Base-by-base conservation (phyloP, 2,797 vertebrate genomes). In the Spondyliosoma cantharus region DNA sequence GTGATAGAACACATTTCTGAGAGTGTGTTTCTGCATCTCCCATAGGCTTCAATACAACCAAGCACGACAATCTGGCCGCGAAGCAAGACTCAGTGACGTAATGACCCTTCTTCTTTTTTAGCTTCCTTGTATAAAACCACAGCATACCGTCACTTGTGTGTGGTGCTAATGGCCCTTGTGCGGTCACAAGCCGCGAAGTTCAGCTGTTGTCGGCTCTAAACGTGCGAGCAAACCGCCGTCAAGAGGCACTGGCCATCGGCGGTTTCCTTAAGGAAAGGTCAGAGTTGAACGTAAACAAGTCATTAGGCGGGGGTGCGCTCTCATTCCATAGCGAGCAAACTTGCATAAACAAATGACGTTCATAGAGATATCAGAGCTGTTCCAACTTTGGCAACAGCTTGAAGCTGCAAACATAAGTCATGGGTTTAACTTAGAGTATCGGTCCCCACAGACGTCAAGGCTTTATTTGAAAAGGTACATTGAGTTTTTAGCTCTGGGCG, bases 221-320 rank as follows among this genome's bases (percentile, higher is more conserved):
- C 57, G 42, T 22, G 20, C 1, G 59, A 75, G 56, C 17, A 52
- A 52, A n/a, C 29, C 53, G 15, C 22, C 22, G 62, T 79, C 37
- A 27, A 43, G 66, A 61, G 61, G 60, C 17, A 46, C 37, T 48
- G 42, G 74, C 58, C n/a, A 48, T 81, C 67, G 48, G 71, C 25
- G 63, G 32, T 68, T 61, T 81, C 22, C 53, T 42, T 68, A 62
- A 82, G 58, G 43, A 78, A 63, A 74, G 82, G 71, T 84, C 77
- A 79, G 54, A 82, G 83, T 74, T 83, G 37, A 91, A 83, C 66
- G 43, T 70, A 88, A 93, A 81, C 80, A 82, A 86, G 60, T 72
- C 54, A 63, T 85, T 82, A 85, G 9, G 11, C 50, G 64, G 85
- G 59, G 69, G 65, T 37, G 63, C 67, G 79, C 81, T 62, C 64